Conservation (phyloP, 2,888 invertebrate species). For the Drosophila quinaria region DNA sequence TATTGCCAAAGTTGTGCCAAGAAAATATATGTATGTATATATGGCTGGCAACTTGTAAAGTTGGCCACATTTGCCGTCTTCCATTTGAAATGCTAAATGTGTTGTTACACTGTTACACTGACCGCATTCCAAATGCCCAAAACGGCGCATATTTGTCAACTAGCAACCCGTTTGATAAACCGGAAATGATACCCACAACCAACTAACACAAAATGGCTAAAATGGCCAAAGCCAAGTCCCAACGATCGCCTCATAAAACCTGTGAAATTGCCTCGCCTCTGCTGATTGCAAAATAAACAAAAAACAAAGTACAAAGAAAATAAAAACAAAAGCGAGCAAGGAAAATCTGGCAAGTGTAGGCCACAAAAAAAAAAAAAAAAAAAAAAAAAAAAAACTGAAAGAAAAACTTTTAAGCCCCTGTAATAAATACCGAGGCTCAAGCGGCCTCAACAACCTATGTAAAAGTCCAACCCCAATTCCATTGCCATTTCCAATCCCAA, state of each 20-base stretch:
- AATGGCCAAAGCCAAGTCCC: conserved; percentile 28
- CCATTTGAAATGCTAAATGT: conserved; percentile 73
- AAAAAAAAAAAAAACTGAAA: conserved; percentile 6
- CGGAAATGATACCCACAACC: conserved; percentile 63
- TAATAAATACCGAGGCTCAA: conserved; percentile 69
- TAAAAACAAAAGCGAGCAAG: neutral
- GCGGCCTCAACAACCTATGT: conserved; percentile 28
- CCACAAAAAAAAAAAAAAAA: conserved; percentile 10
- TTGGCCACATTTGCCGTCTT: conserved; percentile 53
- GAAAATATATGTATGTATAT: conserved; percentile 37
- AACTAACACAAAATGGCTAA: conserved; percentile 23
- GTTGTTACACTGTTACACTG: conserved; percentile 66
- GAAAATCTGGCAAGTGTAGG: conserved; percentile 4
- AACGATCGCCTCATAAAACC: conserved; percentile 76
- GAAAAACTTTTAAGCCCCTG: conserved; percentile 61
- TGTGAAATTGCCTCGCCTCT: conserved; percentile 51
- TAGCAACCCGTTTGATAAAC: conserved; percentile 60
- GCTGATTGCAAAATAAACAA: conserved; percentile 32
- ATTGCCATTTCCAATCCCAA: neutral
- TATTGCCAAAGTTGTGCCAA: conserved; percentile 72
- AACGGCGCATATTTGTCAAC: conserved; percentile 77
- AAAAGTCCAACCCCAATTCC: conserved; percentile 1
- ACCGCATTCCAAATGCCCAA: conserved; percentile 73
- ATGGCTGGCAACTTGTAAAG: conserved; percentile 48
- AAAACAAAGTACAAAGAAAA: conserved; percentile 11